Evolutionary conservation across 2,888 invertebrate genomes (phyloP).

Genomic region (Bibio marci): DNA sequence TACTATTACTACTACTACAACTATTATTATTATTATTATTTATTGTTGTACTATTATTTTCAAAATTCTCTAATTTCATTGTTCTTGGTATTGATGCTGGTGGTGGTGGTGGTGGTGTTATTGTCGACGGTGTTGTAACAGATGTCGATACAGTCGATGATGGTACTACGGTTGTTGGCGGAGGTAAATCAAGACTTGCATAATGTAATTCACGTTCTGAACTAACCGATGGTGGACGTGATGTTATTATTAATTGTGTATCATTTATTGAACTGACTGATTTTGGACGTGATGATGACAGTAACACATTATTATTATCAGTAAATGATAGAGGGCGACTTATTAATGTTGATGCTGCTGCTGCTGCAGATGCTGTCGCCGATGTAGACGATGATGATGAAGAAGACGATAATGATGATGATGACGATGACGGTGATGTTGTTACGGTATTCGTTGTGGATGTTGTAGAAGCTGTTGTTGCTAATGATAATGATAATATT

Average conservation of each 20-base stretch:
- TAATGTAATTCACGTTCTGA: constrained; percentile 39
- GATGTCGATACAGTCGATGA: constrained; percentile 20
- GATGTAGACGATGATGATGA: constrained; percentile 9
- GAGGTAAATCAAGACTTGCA: constrained; percentile 43
- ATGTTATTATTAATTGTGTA: constrained; percentile 9
- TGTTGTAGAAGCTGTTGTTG: background rate
- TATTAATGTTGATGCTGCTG: too few species aligned
- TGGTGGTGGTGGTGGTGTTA: constrained; percentile 4
- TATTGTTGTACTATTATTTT: too few species aligned
- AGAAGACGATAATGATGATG: too few species aligned
- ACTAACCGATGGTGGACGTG: constrained; percentile 21
- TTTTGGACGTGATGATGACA: constrained; percentile 19
- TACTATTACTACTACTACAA: constrained; percentile 15
- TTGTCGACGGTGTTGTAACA: constrained; percentile 11
- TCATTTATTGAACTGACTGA: constrained; percentile 18
- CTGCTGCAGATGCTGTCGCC: constrained; percentile 7
- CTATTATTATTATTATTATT: too few species aligned
- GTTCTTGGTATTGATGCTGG: constrained; percentile 4
- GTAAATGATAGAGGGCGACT: constrained; percentile 11
- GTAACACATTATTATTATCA: constrained; percentile 4
- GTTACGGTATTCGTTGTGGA: background rate
- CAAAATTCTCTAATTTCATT: too few species aligned
- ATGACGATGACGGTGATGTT: constrained; percentile 7
- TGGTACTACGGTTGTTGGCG: constrained; percentile 5
- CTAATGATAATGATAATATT: constrained; percentile 1